phyloP scores from a whole-genome alignment of 2,113 vertebrate species.

The Suncus etruscus region DNA sequence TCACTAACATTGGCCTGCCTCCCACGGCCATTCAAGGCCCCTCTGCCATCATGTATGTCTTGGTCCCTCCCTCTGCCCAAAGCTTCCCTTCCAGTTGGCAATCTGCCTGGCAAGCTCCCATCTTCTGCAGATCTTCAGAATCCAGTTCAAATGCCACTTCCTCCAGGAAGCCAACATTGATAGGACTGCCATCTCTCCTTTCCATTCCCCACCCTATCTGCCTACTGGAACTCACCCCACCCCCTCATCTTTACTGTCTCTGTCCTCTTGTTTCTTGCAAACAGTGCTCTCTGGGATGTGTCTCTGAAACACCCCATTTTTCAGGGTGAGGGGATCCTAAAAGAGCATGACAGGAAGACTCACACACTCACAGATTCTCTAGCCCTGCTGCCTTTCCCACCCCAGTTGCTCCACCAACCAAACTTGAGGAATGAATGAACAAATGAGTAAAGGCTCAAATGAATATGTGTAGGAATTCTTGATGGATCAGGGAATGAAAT shows the following conservation, averaged over 20 bases:
- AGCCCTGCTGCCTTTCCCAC: not conserved
- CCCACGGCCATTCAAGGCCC: not conserved
- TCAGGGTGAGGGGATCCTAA: not conserved
- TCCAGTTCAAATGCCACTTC: not conserved
- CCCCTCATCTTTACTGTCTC: too few relatives aligned
- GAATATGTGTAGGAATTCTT: too few relatives aligned
- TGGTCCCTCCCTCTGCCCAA: not conserved
- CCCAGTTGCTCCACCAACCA: not conserved
- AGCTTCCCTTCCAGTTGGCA: not conserved
- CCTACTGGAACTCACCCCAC: not conserved
- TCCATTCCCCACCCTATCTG: not conserved
- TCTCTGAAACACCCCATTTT: not conserved
- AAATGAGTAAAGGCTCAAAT: not conserved
- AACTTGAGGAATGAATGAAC: not conserved
- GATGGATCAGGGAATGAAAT: not conserved
- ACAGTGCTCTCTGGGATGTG: not conserved
- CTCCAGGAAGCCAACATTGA: not conserved
- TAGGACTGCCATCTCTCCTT: not conserved
- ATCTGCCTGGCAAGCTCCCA: not conserved
- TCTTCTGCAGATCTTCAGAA: not conserved
- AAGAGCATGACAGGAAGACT: not conserved
- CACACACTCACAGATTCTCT: not conserved
- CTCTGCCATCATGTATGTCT: fast-evolving
- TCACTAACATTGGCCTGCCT: not conserved
- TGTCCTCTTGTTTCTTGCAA: conserved; percentile 12